phyloP scores from a whole-genome alignment of 2,113 vertebrate genomes.

The Geothlypis trichas region DNA sequence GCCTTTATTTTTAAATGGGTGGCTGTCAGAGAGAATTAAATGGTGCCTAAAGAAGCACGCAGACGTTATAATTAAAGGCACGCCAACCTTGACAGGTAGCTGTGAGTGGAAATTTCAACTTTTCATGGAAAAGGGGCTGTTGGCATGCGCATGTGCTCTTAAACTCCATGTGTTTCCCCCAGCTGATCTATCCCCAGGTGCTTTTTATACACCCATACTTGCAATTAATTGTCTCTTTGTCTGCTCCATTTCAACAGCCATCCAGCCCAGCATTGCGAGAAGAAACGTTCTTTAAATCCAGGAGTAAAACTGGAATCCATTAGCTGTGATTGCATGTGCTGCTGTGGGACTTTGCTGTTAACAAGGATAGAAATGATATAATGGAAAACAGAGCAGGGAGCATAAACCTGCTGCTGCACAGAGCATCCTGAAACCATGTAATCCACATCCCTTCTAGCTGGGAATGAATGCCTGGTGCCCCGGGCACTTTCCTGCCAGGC shows the following conservation, averaged over 20 bases:
- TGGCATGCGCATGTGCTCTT: background rate
- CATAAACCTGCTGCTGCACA: background rate
- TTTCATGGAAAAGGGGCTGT: background rate
- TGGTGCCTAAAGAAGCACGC: constrained; percentile 69
- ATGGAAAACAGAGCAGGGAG: constrained; percentile 19
- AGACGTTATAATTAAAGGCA: constrained; percentile 76
- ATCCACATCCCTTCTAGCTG: background rate
- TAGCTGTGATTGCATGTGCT: constrained; percentile 11
- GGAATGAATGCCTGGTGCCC: background rate
- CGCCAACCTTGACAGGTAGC: constrained; percentile 72
- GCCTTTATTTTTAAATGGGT: constrained; percentile 77
- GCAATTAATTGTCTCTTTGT: constrained; percentile 54
- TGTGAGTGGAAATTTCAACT: constrained; percentile 49
- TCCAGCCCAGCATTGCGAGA: background rate
- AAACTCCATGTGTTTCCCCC: background rate
- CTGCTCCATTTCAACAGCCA: constrained; percentile 43
- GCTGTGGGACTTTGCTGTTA: constrained; percentile 33
- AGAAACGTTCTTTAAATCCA: background rate
- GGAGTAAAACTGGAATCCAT: constrained; percentile 49
- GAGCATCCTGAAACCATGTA: background rate
- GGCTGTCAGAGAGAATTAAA: constrained; percentile 76
- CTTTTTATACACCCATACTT: constrained; percentile 42
- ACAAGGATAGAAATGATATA: constrained; percentile 40
- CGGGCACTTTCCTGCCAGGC: background rate
- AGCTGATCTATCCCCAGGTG: constrained; percentile 25